A percentile compares a stretch with the other conserved stretches of the same genome.
phyloP scores from a whole-genome alignment of 2,797 vertebrate species.

The Benthosema pterotum region DNA sequence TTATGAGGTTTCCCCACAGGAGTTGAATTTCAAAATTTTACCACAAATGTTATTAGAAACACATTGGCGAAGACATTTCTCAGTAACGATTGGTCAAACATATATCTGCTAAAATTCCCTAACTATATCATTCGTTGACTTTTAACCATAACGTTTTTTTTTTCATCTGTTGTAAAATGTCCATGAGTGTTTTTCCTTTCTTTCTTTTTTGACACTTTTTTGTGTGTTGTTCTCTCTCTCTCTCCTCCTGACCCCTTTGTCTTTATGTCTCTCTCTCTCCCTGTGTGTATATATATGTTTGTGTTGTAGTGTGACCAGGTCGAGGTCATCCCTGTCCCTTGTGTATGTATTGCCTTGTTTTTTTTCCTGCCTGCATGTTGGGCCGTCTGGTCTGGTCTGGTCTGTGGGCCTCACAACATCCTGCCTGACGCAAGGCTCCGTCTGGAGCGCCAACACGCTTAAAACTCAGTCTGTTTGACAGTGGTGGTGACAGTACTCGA shows the following conservation, averaged over 20 bases:
- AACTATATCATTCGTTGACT: slow-evolving; percentile 5
- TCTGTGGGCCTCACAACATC: slow-evolving; percentile 51
- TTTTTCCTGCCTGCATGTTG: slow-evolving; percentile 62
- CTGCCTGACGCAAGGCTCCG: slow-evolving; percentile 53
- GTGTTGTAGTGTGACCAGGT: slow-evolving; percentile 96
- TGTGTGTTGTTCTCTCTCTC: slow-evolving; percentile 8
- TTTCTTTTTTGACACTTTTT: slow-evolving; percentile 9
- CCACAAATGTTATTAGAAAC: too few relatives aligned
- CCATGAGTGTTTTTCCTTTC: slow-evolving; percentile 38
- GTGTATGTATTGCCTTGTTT: slow-evolving; percentile 91
- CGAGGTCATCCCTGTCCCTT: slow-evolving; percentile 95
- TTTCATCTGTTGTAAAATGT: slow-evolving; percentile 23
- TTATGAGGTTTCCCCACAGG: too few relatives aligned
- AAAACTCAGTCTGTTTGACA: too few relatives aligned
- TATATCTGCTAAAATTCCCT: too few relatives aligned
- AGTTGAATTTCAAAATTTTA: too few relatives aligned
- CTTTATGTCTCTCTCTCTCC: slow-evolving; percentile 31
- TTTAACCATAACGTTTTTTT: slow-evolving; percentile 3
- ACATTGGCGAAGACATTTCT: too few relatives aligned
- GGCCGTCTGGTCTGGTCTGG: slow-evolving; percentile 64
- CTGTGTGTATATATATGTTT: slow-evolving; percentile 61
- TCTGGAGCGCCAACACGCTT: too few relatives aligned
- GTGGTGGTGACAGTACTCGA: too few relatives aligned
- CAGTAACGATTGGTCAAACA: too few relatives aligned
- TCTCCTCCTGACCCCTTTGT: slow-evolving; percentile 19